Conservation (phyloP, 2,113 vertebrate species). For the Scatophagus argus region DNA sequence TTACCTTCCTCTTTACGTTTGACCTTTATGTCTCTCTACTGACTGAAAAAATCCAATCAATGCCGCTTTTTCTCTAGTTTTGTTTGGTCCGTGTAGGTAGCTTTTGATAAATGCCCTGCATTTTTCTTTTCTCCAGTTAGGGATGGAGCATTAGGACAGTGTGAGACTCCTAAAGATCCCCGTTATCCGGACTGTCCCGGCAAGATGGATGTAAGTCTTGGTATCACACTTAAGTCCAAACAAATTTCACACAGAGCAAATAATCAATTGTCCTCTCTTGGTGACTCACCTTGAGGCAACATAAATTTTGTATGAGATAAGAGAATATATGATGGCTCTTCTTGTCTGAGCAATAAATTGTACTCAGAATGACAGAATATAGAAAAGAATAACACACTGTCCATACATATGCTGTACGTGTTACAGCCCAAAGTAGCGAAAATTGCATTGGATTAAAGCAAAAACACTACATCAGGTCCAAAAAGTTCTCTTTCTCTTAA, state of each 20-base stretch:
- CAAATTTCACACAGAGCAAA: constrained; percentile 6
- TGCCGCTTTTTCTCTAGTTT: constrained; percentile 16
- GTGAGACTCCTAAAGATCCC: constrained; percentile 93
- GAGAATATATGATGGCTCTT: not conserved
- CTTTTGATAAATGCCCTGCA: constrained; percentile 37
- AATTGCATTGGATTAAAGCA: not conserved
- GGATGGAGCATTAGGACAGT: constrained; percentile 90
- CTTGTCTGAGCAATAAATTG: not conserved
- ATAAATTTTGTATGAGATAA: constrained; percentile 42
- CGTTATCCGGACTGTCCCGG: constrained; percentile 93
- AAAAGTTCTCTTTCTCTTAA: not conserved
- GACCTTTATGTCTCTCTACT: not conserved
- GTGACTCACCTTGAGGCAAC: constrained; percentile 34
- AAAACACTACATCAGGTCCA: not conserved
- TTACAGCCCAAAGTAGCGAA: not conserved
- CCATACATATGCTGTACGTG: not conserved
- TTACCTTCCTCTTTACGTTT: constrained; percentile 19
- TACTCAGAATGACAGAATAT: not conserved
- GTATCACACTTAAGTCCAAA: constrained; percentile 27
- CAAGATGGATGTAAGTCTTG: constrained; percentile 94
- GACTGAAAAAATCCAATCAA: not conserved
- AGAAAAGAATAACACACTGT: not conserved
- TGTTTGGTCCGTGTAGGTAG: constrained; percentile 1
- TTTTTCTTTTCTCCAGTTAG: constrained; percentile 76
- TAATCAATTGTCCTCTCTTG: not conserved